These are phyloP conservation scores for Drosophila pachea DNA, from an alignment of 1,140 invertebrate genomes.

Conservation along the genomic window DNA sequence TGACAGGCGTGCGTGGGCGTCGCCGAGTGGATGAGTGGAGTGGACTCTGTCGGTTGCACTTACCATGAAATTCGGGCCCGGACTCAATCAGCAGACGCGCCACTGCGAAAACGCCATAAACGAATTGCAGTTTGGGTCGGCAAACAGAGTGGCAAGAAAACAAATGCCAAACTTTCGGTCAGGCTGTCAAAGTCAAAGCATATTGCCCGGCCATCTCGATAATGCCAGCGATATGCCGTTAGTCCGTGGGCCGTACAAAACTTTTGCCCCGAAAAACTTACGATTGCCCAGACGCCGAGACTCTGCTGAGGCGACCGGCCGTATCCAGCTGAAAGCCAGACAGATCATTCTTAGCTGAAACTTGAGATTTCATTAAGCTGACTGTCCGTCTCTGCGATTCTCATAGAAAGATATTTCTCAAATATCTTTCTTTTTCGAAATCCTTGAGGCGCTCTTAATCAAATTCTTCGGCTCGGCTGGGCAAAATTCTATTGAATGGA, in stretches of 20 bases:
- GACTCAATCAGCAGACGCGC: conserved; percentile 25
- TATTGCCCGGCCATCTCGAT: conserved; percentile 15
- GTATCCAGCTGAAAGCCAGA: no score
- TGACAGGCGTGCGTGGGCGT: background rate
- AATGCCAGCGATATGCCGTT: background rate
- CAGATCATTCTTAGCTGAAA: no score
- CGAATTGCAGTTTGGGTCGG: conserved; percentile 12
- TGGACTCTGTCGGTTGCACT: conserved; percentile 25
- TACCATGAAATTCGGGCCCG: conserved; percentile 13
- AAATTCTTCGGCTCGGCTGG: background rate
- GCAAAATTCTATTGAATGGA: background rate
- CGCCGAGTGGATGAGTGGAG: background rate
- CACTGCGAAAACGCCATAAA: conserved; percentile 18
- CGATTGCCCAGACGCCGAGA: background rate
- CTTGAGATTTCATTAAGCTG: no score
- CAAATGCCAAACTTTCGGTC: conserved; percentile 35
- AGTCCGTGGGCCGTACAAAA: background rate
- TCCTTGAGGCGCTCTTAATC: background rate
- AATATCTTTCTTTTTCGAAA: background rate
- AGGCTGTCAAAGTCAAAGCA: conserved; percentile 13
- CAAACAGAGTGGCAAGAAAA: conserved; percentile 24
- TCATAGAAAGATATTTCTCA: background rate
- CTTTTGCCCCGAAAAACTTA: background rate
- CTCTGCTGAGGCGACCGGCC: no score
- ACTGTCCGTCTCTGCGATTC: background rate